Conservation (phyloP, 2,797 vertebrate species). For the Sebastiscus albofasciatus region DNA sequence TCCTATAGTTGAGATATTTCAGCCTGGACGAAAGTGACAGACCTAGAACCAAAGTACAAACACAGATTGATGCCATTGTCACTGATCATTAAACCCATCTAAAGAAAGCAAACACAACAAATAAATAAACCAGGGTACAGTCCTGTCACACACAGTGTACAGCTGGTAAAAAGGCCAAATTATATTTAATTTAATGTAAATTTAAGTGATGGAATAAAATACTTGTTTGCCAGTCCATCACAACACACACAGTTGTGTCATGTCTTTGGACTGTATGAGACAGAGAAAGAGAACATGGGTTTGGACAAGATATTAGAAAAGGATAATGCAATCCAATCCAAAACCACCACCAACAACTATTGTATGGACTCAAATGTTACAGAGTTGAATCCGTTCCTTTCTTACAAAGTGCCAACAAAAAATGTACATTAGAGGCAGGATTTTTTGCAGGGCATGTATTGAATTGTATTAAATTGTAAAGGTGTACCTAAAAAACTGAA, state of each 20-base stretch:
- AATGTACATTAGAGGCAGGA: neutral
- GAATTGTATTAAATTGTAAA: slow-evolving; percentile 3
- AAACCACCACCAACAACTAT: neutral
- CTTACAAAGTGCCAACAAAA: neutral
- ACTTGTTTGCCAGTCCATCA: neutral
- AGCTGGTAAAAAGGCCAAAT: neutral
- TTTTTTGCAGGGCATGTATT: neutral
- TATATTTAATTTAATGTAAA: neutral
- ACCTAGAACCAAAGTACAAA: neutral
- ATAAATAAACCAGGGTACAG: neutral
- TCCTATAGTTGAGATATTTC: neutral
- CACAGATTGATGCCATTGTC: neutral
- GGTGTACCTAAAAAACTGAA: neutral
- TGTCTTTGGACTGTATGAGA: neutral
- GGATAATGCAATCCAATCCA: neutral
- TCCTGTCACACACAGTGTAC: neutral
- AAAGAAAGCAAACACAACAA: neutral
- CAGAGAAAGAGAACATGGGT: neutral
- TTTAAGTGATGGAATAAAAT: neutral
- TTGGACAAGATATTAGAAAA: neutral
- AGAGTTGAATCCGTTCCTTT: neutral
- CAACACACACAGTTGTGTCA: neutral
- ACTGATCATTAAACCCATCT: neutral
- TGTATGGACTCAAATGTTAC: neutral
- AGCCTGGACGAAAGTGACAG: neutral